Base-by-base conservation (phyloP, 1,140 invertebrate genomes). In the Idris sp. region DNA sequence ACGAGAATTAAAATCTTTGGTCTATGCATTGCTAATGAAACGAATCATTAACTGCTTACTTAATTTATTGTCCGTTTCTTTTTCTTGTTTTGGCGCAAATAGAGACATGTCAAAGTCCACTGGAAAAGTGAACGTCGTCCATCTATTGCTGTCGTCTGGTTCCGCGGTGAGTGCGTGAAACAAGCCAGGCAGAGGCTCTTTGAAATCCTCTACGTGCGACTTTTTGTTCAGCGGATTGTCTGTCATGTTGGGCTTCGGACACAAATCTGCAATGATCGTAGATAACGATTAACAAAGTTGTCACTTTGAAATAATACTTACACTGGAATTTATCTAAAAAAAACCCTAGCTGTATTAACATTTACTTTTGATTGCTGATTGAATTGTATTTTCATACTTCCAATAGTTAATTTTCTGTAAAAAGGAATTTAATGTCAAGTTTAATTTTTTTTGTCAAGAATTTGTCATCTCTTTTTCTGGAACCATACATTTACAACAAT, bases 201-300 rank as follows among this genome's bases (percentile, higher is more conserved):
- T 89, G 2, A 97, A 90, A 59, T 96, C 94, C 82, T 97, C 96
- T 4, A 97, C 94, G 81, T 97, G 93, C 2, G 95, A 97, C 59
- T 95, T 92, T 79, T 92, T 92, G 30, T 91, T 92, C 40, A 96
- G 83, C 19, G 92, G 90, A 68, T 88, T 89, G 31, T 91, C 89
- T 4, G 93, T 93, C 77, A 92, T 89, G 81, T 95, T 95, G 15
- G 92, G 91, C 81, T 95, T 95, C 0, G 95, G 95, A 86, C 96
- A 98, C 82, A 98, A 91, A 81, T 97, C 94, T 95, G 80, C 11
- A 88, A 72, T 22, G 3, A 86, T 36, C 1, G 25, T 38, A 54
- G 7, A 35, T 5, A 28, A 76, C 58, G 77, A 64, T 19, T 59
- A 46, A 61, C 16, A 48, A 61, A 30, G 41, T 48, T 25, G 36